phyloP scores from a whole-genome alignment of 2,888 invertebrate species.

The Cataglyphis rosenhaueri region DNA sequence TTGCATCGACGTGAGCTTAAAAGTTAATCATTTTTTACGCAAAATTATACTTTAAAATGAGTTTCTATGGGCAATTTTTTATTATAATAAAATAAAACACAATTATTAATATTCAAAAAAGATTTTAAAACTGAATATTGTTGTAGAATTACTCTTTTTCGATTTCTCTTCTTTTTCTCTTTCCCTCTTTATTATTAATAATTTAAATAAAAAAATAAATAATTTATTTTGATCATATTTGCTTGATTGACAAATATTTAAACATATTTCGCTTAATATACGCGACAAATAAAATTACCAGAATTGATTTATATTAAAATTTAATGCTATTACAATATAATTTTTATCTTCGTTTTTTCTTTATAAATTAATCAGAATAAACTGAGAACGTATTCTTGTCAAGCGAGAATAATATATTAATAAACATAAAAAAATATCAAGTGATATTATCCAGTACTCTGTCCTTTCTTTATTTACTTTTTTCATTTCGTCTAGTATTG shows the following conservation, averaged over 20 bases:
- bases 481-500: background rate
- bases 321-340: slow-evolving; percentile 2
- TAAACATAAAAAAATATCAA: background rate
- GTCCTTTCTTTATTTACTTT: background rate
- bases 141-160: background rate
- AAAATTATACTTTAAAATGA: background rate
- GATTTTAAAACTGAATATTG: background rate
- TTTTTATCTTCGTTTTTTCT: background rate
- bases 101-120: background rate
- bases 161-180: too few species aligned
- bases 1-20: background rate
- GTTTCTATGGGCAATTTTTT: background rate
- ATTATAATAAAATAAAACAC: background rate
- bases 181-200: background rate
- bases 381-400: background rate
- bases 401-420: background rate
- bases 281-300: background rate
- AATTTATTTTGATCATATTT: background rate
- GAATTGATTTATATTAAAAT: background rate
- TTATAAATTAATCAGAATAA: background rate
- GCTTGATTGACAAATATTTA: background rate
- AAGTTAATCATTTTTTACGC: background rate
- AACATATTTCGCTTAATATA: background rate
- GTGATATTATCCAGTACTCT: background rate
- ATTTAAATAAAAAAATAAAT: background rate